These are phyloP conservation scores for Dasyprocta punctata DNA, from an alignment of 2,113 vertebrate species.

Conservation along the genomic window DNA sequence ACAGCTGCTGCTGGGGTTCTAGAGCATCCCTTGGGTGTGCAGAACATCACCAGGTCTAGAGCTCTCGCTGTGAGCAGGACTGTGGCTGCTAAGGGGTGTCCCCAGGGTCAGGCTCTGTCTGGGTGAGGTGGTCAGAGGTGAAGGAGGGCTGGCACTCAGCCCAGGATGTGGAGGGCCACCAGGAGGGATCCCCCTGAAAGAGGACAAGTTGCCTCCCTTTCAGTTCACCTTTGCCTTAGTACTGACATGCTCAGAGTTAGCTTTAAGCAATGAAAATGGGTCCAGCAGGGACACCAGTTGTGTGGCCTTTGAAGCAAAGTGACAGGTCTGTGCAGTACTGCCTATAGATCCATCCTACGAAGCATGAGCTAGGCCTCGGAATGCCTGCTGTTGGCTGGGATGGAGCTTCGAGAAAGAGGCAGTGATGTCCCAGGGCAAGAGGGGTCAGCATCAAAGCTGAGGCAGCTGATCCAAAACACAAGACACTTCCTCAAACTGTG, in stretches of 20 bases:
- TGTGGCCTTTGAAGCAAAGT: not conserved
- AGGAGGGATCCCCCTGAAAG: no score
- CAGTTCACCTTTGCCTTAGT: not conserved
- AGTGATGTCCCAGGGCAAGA: not conserved
- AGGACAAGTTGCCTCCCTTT: not conserved
- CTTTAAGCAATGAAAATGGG: not conserved
- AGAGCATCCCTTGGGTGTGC: not conserved
- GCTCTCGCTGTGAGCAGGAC: not conserved
- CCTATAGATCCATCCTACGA: not conserved
- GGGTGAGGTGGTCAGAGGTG: not conserved
- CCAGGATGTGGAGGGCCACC: no score
- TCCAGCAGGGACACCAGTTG: no score
- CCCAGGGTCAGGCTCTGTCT: not conserved
- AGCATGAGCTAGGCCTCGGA: not conserved
- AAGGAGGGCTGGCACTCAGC: not conserved
- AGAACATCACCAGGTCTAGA: not conserved
- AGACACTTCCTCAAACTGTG: not conserved
- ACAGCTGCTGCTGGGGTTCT: not conserved
- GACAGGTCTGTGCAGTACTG: not conserved
- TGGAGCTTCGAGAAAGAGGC: no score
- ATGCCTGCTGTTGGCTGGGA: no score
- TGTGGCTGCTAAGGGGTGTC: not conserved
- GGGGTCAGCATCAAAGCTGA: not conserved
- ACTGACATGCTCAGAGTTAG: not conserved
- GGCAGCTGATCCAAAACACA: not conserved